Base-by-base conservation (phyloP, 2,888 invertebrate species). In the Chamaedrilus cognettii region DNA sequence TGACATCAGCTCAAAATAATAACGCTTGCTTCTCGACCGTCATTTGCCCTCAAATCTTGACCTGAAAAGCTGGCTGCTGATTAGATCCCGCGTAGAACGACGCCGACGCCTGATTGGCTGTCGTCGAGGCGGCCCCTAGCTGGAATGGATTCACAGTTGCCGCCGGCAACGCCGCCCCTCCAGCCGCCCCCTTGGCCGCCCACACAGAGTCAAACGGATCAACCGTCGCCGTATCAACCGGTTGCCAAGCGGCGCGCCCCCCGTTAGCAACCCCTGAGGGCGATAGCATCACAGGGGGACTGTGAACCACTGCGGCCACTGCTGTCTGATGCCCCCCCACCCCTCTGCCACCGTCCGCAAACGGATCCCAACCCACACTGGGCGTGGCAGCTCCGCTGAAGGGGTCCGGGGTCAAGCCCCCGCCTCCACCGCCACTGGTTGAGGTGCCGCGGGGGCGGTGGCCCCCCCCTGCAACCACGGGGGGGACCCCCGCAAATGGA, bases 401-500 rank as follows among this genome's bases (percentile, higher is more conserved):
- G 42, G 42, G 42, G 19, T 15, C 11, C 11, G 19, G 19, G 11
- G 11, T 11, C n/a, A n/a, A n/a, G n/a, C n/a, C n/a, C n/a, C n/a
- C n/a, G n/a, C n/a, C n/a, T 19, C 42, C 42, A 15, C 42, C 42
- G 42, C 11, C 19, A 11, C 11, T 42, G 42, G 19, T 19, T 11
- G 42, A 42, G 19, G 42, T 19, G 11, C 42, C 42, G 11, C 42
- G 11, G 19, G 11, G 11, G 19, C 11, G 19, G 11, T 42, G 11
- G 42, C 11, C 42, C 42, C 42, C 42, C 42, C 42, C 42, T 42
- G 11, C 19, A 19, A 42, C 19, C 42, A 11, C 42, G 42, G 42
- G 55, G 15, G 55, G 70, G n/a, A 56, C 68, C 23, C 51, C 50
- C 32, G 72, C 67, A 52, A 72, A 72, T 15, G 72, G 69, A 35